Base-by-base conservation (phyloP, 2,113 vertebrate species). In the Zosterops pallidus region DNA sequence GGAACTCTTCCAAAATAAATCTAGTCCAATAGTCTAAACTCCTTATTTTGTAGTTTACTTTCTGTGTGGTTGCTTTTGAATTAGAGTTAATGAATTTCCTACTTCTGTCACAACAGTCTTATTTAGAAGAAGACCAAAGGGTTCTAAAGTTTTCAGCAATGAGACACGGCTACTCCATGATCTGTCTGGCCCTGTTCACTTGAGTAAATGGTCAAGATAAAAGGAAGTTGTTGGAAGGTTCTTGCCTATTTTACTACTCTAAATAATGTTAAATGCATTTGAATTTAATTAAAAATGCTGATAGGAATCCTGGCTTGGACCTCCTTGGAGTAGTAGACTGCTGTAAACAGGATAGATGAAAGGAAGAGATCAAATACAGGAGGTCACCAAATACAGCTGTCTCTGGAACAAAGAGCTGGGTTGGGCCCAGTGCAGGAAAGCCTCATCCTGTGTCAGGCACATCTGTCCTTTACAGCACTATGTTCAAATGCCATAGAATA, bases 1-100 rank as follows among this genome's bases (percentile, higher is more conserved):
- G 94, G 93, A 96, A 83, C 64, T 83, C 75, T 90, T 96, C 96
- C 95, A 96, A 96, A 91, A 83, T 89, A 93, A 95, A 96, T 88
- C 71, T 77, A 90, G 71, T 83, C 71, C 76, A 88, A 24, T 74
- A 70, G 87, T 94, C 70, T 92, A 92, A 95, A 84, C 31, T 71
- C 57, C 31, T 62, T 91, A 86, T 95, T 96, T 94, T 95, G 82
- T 91, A 80, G 75, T 92, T 96, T 83, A 37, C 47, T 91, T 87
- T 93, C 67, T 90, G 39, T 85, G 52, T 88, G 67, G 85, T 83
- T 92, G 82, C 92, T 47, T 97, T 91, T 95, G 90, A 93, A 85
- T 91, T 87, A 29, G n/a, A 89, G 67, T 89, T 94, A 92, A 86
- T 86, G 71, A 78, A 90, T 92, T 95, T 92, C 83, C 86, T 86